Evolutionary conservation across 1,140 invertebrate genomes (phyloP), one percentile per base, ranked within the genome.

Genomic region (Pemphigus obesinymphae): DNA sequence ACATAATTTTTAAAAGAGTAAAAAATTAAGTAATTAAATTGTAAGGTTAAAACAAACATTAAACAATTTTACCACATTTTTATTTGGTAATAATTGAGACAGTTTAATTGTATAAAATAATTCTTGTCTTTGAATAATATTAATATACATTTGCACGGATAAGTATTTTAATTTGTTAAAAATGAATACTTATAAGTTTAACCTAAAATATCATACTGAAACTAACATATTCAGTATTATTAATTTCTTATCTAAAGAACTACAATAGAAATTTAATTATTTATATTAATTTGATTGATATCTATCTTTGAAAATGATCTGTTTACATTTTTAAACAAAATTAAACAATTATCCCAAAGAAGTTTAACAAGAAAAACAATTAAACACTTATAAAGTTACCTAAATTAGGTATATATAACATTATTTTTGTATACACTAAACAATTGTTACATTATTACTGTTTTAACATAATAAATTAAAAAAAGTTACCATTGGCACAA

Each of bases 401-500:
- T 43, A 40, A 43, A 78, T 61, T 40, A 78, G 75, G 55, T 78
- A 78, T 17, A 37, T 55, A 66, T 23, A 58, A 43, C 17, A 50
- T 63, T 10, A 78, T 43, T 13, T 80, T 63, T 80, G 17, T 80
- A 63, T 61, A 80, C 15, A 3, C 4, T 10, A 43, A n/a, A 80
- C 7, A 20, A 37, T 78, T 53, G 31, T 55, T 78, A 58, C 34
- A 45, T 23, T 45, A 61, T 29, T 58, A 78, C 40, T 76, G 40
- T 6, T 80, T 61, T 80, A 20, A 61, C 31, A 40, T 20, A 34
- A 31, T 58, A 50, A 7, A 37, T 55, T 29, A 43, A 8, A 55
- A 61, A 61, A 78, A 61, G n/a, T 37, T 37, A 78, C 37, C 37
- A 63, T 80, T 80, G 76, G 76, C 76, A 80, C 76, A 80, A 80